phyloP scores from a whole-genome alignment of 2,797 vertebrate species.

The Sarcoramphus papa region DNA sequence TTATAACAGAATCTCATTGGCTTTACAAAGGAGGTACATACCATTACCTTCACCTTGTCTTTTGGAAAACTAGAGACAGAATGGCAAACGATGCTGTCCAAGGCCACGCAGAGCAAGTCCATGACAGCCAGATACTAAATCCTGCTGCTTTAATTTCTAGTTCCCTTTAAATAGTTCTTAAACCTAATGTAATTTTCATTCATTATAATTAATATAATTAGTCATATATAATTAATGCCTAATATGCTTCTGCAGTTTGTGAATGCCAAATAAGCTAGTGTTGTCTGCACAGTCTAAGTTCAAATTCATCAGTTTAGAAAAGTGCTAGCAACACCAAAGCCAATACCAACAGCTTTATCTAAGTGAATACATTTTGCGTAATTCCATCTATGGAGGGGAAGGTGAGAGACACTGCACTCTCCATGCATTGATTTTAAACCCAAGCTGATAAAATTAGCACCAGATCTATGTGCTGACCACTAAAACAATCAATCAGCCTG shows the following conservation, averaged over 20 bases:
- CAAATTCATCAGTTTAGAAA: not conserved
- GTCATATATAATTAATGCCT: slow-evolving; percentile 33
- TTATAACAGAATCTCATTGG: not conserved
- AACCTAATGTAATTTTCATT: not conserved
- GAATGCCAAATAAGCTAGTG: not conserved
- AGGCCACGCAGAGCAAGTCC: not conserved
- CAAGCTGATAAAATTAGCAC: not conserved
- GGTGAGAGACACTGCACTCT: not conserved
- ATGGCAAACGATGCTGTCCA: not conserved
- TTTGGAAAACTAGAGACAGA: not conserved
- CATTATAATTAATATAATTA: slow-evolving; percentile 33
- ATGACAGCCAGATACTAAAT: not conserved
- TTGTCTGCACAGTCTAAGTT: not conserved
- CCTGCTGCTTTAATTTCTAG: slow-evolving; percentile 10
- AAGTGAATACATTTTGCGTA: not conserved
- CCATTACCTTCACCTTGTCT: not conserved
- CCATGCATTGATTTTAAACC: not conserved
- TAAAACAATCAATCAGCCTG: not conserved
- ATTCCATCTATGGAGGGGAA: not conserved
- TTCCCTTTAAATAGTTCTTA: slow-evolving; percentile 4
- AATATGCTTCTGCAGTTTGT: not conserved
- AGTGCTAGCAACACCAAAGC: not conserved
- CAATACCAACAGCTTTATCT: not conserved
- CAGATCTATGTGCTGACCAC: not conserved
- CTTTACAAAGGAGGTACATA: not conserved